Conservation (phyloP, 2,797 vertebrate genomes). For the Sebastes taczanowskii region DNA sequence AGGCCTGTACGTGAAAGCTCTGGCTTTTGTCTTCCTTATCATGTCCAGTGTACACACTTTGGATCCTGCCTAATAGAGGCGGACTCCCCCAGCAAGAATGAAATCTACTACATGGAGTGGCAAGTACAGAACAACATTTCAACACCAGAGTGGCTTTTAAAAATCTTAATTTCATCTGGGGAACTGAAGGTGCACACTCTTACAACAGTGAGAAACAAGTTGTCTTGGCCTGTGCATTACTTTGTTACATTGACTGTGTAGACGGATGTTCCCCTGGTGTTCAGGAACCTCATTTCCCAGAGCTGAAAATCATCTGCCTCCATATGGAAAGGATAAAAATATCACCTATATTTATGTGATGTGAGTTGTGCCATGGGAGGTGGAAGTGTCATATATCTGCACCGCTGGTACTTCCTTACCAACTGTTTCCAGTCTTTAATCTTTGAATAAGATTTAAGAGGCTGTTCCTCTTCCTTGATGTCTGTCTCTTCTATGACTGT, state of each 20-base stretch:
- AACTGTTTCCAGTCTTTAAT: constrained; percentile 24
- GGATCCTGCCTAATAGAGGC: not conserved
- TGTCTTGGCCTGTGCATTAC: not conserved
- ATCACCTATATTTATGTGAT: constrained; percentile 31
- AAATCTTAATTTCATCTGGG: not conserved
- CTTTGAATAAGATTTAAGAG: constrained; percentile 29
- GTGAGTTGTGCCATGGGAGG: constrained; percentile 1
- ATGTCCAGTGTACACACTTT: not conserved
- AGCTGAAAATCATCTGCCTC: constrained; percentile 16
- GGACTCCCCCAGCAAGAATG: not conserved
- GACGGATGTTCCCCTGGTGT: constrained; percentile 7
- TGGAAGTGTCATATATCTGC: constrained; percentile 26
- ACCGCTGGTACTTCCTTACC: constrained; percentile 17
- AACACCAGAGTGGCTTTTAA: too few relatives aligned
- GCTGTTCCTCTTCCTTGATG: not conserved
- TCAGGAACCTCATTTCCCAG: constrained; percentile 11
- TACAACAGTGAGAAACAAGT: not conserved
- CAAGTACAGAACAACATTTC: too few relatives aligned
- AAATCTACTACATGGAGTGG: too few relatives aligned
- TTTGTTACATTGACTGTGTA: not conserved
- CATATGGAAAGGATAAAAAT: constrained; percentile 49
- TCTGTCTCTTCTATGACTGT: not conserved
- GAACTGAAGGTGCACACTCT: not conserved
- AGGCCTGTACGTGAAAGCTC: not conserved
- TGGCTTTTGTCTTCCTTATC: not conserved